These are phyloP conservation scores for Autographa pulchrina DNA, from an alignment of 2,888 invertebrate species.

Conservation along the genomic window DNA sequence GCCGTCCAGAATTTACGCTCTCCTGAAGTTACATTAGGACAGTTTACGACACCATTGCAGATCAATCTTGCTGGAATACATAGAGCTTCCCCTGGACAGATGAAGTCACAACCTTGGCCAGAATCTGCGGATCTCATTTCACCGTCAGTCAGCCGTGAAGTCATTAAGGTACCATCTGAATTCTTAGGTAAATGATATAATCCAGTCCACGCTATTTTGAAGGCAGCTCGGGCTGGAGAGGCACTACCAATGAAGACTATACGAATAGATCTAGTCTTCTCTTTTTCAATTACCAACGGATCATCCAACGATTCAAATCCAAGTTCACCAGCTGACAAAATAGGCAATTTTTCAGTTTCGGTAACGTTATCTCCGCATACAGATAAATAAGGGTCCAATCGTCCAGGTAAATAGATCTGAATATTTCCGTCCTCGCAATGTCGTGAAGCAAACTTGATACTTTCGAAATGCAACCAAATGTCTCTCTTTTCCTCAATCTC, in stretches of 20 bases:
- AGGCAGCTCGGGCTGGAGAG: constrained; percentile 95
- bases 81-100: constrained; percentile 95
- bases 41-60: constrained; percentile 96
- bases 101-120: constrained; percentile 93
- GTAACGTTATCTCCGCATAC: constrained; percentile 96
- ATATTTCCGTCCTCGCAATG: constrained; percentile 96
- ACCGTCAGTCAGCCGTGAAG: constrained; percentile 92
- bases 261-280: constrained; percentile 91
- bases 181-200: constrained; percentile 95
- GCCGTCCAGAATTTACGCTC: constrained; percentile 87
- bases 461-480: constrained; percentile 96
- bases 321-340: constrained; percentile 94
- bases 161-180: constrained; percentile 94
- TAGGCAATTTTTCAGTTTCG: constrained; percentile 93
- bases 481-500: constrained; percentile 95
- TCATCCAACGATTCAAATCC: constrained; percentile 90
- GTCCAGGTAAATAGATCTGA: constrained; percentile 93
- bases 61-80: constrained; percentile 95
- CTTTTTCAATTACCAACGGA: constrained; percentile 89
- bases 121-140: constrained; percentile 77
- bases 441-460: constrained; percentile 95
- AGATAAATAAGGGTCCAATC: constrained; percentile 93
- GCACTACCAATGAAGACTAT: constrained; percentile 93
- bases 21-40: constrained; percentile 92
- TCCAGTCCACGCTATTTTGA: constrained; percentile 97